Conservation (phyloP, 2,888 invertebrate species). For the Drosophila yooni region DNA sequence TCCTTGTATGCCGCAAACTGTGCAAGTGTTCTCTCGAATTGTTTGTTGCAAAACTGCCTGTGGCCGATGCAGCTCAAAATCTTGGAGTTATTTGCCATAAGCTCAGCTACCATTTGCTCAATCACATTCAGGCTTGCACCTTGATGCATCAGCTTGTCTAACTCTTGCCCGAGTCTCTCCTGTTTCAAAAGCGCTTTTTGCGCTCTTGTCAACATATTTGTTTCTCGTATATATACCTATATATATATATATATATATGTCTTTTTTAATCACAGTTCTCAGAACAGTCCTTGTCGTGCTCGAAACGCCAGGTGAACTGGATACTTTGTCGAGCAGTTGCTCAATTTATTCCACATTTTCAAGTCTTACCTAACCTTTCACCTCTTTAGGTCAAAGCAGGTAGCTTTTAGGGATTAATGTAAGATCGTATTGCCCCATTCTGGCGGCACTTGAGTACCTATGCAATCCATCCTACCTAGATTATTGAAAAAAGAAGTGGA, state of each 20-base stretch:
- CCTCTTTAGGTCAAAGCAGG: too few species aligned
- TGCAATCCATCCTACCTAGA: not conserved
- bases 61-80: not conserved
- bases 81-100: not conserved
- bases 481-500: not conserved
- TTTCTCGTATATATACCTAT: too few species aligned
- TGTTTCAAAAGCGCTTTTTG: not conserved
- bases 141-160: not conserved
- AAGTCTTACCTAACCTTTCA: not conserved
- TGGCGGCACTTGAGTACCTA: not conserved
- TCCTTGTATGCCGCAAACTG: not conserved
- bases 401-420: not conserved
- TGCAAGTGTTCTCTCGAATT: not conserved
- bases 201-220: not conserved
- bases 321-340: not conserved
- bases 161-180: not conserved
- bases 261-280: not conserved
- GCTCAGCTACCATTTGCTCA: not conserved
- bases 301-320: not conserved
- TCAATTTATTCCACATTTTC: not conserved
- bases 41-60: not conserved
- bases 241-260: not conserved
- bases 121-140: not conserved
- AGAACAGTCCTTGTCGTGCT: not conserved
- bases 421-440: too few species aligned